Conservation (phyloP, 1,140 invertebrate species). For the Anoplolepis gracilipes region DNA sequence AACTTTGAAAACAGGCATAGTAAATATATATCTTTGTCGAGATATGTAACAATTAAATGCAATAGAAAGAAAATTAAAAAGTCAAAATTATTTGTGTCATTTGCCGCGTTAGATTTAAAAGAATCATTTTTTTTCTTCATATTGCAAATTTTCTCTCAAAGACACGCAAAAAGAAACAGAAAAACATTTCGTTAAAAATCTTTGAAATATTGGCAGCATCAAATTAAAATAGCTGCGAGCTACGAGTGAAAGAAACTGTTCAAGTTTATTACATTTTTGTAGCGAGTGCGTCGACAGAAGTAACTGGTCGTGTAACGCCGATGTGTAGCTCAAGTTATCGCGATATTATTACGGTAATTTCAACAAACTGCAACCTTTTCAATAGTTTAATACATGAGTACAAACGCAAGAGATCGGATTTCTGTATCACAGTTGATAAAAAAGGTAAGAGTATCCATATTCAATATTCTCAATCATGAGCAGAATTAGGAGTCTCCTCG, state of each 20-base stretch:
- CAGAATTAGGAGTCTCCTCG: constrained; percentile 62
- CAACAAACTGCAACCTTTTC: constrained; percentile 13
- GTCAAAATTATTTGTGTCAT: not conserved
- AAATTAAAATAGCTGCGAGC: constrained; percentile 17
- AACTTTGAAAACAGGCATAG: not conserved
- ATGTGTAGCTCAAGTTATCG: not conserved
- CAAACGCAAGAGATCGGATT: constrained; percentile 51
- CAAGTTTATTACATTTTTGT: not conserved
- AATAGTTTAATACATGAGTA: not conserved
- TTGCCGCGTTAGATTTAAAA: not conserved
- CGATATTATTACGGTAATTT: constrained; percentile 31
- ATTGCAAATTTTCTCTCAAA: not conserved
- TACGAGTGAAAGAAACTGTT: constrained; percentile 2
- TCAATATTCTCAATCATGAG: constrained; percentile 57
- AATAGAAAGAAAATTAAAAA: not conserved
- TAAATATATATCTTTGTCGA: not conserved
- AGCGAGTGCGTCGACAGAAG: not conserved
- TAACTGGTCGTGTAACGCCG: not conserved
- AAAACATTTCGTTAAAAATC: no score
- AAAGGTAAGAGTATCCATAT: constrained; percentile 64
- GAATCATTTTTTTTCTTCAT: not conserved
- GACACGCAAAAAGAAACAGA: not conserved
- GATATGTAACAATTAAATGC: not conserved
- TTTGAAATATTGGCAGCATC: not conserved
- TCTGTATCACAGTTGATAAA: constrained; percentile 48